A percentile compares a stretch with the other conserved stretches of the same genome.
Evolutionary conservation across 1,140 invertebrate species (phyloP).

Genomic region (Habropoda laboriosa): DNA sequence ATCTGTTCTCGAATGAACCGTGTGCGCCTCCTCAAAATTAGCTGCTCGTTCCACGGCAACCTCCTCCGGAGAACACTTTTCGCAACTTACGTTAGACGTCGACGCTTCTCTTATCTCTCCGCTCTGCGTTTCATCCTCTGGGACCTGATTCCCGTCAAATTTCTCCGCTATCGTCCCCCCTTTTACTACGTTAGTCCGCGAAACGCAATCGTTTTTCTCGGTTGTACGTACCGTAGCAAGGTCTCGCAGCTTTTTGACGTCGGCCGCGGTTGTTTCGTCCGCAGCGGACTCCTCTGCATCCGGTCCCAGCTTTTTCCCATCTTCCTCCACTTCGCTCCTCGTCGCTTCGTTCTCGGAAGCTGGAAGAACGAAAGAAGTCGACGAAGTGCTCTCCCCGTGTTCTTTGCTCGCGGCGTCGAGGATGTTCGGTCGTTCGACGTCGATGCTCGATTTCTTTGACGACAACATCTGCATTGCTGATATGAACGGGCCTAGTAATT

Average conservation of each 20-base stretch:
- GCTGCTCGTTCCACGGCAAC: neutral
- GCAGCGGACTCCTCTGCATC: neutral
- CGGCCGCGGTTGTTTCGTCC: constrained; percentile 32
- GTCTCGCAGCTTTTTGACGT: constrained; percentile 40
- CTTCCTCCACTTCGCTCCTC: neutral
- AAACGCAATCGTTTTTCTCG: neutral
- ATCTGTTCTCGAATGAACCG: neutral
- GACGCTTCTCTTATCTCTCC: neutral
- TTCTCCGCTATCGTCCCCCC: neutral
- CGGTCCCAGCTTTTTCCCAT: neutral
- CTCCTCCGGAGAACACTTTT: constrained; percentile 23
- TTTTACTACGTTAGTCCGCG: constrained; percentile 24
- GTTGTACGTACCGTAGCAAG: constrained; percentile 59
- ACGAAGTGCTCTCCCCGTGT: no score
- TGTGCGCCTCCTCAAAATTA: neutral
- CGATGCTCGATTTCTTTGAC: constrained; percentile 51
- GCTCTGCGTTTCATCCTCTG: neutral
- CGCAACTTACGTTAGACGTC: constrained; percentile 3
- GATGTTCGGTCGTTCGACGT: constrained; percentile 22
- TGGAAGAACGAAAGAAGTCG: neutral
- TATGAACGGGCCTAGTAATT: constrained; percentile 74
- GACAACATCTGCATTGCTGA: constrained; percentile 72
- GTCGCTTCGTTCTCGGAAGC: neutral
- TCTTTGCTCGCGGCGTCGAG: neutral
- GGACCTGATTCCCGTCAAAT: constrained; percentile 8